Evolutionary conservation across 2,888 invertebrate genomes (phyloP).

Genomic region (Hedychridium roseum): DNA sequence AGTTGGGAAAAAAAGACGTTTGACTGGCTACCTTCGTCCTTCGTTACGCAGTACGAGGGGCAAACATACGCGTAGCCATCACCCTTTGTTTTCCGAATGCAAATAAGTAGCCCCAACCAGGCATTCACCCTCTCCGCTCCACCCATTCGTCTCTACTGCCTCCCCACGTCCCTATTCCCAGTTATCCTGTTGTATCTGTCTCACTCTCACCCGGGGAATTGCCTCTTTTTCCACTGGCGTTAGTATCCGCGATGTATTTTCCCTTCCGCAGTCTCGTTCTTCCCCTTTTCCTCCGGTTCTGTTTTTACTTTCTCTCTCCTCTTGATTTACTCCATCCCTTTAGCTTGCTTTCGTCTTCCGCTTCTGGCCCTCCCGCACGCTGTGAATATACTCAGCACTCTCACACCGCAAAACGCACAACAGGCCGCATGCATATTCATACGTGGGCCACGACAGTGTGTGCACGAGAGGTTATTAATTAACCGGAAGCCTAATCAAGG

Average conservation of each 20-base stretch:
- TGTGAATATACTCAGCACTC: constrained; percentile 39
- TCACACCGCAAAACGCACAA: constrained; percentile 56
- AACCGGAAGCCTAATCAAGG: constrained; percentile 69
- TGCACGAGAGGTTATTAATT: constrained; percentile 68
- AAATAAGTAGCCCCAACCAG: constrained; percentile 57
- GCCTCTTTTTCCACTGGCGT: too few relatives aligned
- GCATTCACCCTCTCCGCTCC: constrained; percentile 10
- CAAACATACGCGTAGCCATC: constrained; percentile 39
- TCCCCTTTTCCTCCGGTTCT: constrained; percentile 3
- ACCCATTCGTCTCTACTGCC: too few relatives aligned
- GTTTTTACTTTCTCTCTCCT: constrained; percentile 13
- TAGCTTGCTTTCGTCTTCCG: constrained; percentile 11
- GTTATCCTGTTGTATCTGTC: too few relatives aligned
- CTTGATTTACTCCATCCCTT: constrained; percentile 3
- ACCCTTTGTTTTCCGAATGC: constrained; percentile 61
- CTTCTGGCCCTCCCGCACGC: constrained; percentile 52
- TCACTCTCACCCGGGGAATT: too few relatives aligned
- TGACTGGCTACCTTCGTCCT: constrained; percentile 44
- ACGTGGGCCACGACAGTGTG: constrained; percentile 51
- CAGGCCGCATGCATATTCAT: constrained; percentile 62
- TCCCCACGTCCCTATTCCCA: too few relatives aligned
- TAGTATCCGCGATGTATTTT: too few relatives aligned
- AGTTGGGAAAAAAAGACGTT: constrained; percentile 38
- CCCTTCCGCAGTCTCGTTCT: too few relatives aligned
- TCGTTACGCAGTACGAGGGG: constrained; percentile 44